These are phyloP conservation scores for Spilogale gracilis DNA, from an alignment of 2,113 vertebrate species.

Conservation along the genomic window DNA sequence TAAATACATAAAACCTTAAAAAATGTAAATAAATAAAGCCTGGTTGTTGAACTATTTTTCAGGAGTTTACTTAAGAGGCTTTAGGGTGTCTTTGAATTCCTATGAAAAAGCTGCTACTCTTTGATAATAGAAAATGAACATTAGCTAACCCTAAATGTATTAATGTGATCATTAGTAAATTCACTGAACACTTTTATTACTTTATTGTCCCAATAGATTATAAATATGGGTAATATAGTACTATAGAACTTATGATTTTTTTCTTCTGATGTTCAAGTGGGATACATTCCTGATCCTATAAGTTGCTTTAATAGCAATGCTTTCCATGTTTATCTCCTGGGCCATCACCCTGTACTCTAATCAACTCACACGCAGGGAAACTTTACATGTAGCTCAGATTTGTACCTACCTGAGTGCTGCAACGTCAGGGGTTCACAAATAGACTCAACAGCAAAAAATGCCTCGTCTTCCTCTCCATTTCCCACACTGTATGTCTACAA, in stretches of 20 bases:
- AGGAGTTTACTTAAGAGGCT: not conserved
- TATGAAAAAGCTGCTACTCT: not conserved
- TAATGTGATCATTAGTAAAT: not conserved
- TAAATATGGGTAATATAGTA: not conserved
- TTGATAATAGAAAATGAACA: not conserved
- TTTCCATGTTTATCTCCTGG: not conserved
- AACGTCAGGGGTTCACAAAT: not conserved
- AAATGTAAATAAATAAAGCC: not conserved
- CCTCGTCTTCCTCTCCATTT: not conserved
- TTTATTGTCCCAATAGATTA: not conserved
- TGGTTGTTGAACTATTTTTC: not conserved
- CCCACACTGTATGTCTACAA: not conserved
- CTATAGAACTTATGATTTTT: not conserved
- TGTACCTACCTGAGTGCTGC: not conserved
- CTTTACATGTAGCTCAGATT: not conserved
- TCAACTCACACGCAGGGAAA: too few species aligned
- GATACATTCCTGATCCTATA: not conserved
- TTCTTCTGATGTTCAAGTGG: not conserved
- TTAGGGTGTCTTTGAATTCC: not conserved
- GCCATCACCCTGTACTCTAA: not conserved
- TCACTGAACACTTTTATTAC: not conserved
- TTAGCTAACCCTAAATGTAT: not conserved
- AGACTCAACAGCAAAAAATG: not conserved
- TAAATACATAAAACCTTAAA: not conserved
- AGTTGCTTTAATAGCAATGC: not conserved